Evolutionary conservation across 2,113 vertebrate species (phyloP).

Genomic region (Emydocephalus ijimae): DNA sequence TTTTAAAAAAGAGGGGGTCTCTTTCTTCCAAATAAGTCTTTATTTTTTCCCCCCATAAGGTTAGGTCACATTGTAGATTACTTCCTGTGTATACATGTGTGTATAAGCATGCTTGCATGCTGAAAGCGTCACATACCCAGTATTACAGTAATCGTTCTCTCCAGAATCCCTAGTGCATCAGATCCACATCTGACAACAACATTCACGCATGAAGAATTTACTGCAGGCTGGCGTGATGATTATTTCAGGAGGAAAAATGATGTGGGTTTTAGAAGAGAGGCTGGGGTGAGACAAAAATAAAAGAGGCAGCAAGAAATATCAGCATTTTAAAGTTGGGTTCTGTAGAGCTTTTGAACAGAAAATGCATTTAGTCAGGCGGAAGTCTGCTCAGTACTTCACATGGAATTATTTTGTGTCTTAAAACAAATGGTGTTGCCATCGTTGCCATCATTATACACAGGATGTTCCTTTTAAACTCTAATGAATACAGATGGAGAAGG

Average conservation of each 20-base stretch:
- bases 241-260: slow-evolving; percentile 25
- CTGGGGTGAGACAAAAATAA: background rate
- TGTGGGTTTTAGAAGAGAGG: slow-evolving; percentile 9
- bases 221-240: background rate
- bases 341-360: background rate
- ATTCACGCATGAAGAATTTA: slow-evolving; percentile 33
- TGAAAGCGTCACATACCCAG: slow-evolving; percentile 9
- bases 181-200: slow-evolving; percentile 31
- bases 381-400: slow-evolving; percentile 30
- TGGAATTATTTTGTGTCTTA: slow-evolving; percentile 15
- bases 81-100: background rate
- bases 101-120: background rate
- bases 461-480: slow-evolving; percentile 53
- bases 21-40: background rate
- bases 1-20: background rate
- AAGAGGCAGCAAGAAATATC: slow-evolving; percentile 9
- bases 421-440: slow-evolving; percentile 39
- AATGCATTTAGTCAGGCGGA: background rate
- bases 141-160: background rate
- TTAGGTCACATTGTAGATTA: slow-evolving; percentile 5
- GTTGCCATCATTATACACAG: slow-evolving; percentile 46
- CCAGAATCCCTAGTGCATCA: slow-evolving; percentile 23
- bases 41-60: background rate
- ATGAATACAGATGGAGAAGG: slow-evolving; percentile 50
- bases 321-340: background rate